Evolutionary conservation across 1,140 invertebrate species (phyloP), one percentile per base, ranked within the genome.

Genomic region (Pseudoatta argentina): DNA sequence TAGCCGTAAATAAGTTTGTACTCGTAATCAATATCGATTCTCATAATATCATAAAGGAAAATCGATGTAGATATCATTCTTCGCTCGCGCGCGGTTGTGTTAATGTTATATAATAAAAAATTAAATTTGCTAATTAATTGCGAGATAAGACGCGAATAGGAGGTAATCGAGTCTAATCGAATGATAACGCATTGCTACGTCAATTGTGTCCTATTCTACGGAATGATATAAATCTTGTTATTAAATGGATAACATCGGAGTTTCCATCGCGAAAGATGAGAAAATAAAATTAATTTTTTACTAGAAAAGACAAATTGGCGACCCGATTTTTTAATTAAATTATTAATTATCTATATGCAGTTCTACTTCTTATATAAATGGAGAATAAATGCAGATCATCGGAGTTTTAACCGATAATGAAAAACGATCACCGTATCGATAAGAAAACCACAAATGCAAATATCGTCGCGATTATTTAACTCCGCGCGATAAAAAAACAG

Each of bases 121-220:
- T 39, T 7, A 16, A 18, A 34, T 44, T 12, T 55, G 7, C 12
- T 61, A 82, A 72, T 67, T 69, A 67, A 81, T 61, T 8, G 24
- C 55, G 18, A 59, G 67, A 82, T 82, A 73, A 61, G 55, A 82
- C 61, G 39, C 71, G 14, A 34, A 71, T 2, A 51, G 18, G 3
- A 85, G 59, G n/a, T 48, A 77, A 71, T 88, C 48, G 1, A 76
- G 5, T 55, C 51, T 14, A 81, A 86, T 82, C 44, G 16, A 77
- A 21, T 48, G 44, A 88, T 73, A 85, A 77, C 0, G 7, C 27
- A 69, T n/a, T 24, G 14, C 16, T 66, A 24, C 27, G 27, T 78
- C 34, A 81, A 30, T 67, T 10, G 10, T 16, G 0, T 55, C 1
- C 27, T 16, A 18, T 44, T 44, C 3, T 61, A 61, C 1, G 27